Base-by-base conservation (phyloP, 2,797 vertebrate species). In the Hafferia zeledoni region DNA sequence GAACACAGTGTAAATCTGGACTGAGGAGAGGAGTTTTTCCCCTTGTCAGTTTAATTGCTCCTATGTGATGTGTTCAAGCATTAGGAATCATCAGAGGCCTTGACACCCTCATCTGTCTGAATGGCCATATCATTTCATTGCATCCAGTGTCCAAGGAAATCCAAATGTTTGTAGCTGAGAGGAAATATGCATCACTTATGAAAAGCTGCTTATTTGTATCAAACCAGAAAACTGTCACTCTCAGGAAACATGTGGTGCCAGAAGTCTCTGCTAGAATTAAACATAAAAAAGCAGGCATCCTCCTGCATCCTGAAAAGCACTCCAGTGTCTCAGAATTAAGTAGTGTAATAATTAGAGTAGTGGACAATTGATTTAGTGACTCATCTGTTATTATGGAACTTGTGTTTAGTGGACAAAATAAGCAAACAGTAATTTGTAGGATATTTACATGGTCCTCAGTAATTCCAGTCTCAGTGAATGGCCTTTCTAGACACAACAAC, bases 1-100 rank as follows among this genome's bases (percentile, higher is more conserved):
- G 81, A 97, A 94, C 95, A 95, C 95, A 90, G 94, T 96, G 96
- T 95, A 97, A 95, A 97, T 90, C 96, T 94, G 94, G 78, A 84
- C 93, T 83, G 87, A 94, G 92, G 84, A 92, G 75, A 80, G 84
- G 41, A 60, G 91, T 92, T 92, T 96, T 92, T 37, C 35, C 27
- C 63, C 80, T 86, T 96, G 87, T 97, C 95, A 80, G 74, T 92
- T 96, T 94, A 97, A 97, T 96, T 96, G 96, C 92, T 80, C 68
- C 89, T 95, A 50, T 92, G 61, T 94, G 89, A 82, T 93, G 70
- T 88, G 88, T 94, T 95, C 85, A 65, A 90, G 91, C 64, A 17
- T 93, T 93, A 87, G 80, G 95, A 96, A 96, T 95, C 95, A 74
- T 89, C n/a, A 2, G 77, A 87, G 82, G 56, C 31, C 91, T 95